Conservation (phyloP, 1,140 invertebrate species). For the Drosophila tristis region DNA sequence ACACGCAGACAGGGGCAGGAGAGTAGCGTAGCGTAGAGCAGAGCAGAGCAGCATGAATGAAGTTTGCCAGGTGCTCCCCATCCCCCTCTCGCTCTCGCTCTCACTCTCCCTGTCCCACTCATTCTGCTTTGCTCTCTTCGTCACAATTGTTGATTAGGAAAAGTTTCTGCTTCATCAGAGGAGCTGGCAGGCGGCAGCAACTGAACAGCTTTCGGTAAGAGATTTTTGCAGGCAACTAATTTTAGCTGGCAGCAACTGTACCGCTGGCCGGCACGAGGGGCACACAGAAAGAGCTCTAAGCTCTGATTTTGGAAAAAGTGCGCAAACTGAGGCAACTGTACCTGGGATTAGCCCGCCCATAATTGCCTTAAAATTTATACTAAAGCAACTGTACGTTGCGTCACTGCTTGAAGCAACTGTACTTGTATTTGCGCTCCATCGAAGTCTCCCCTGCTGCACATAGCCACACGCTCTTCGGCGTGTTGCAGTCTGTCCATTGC, state of each 20-base stretch:
- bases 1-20: conserved; percentile 5
- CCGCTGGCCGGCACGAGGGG: too few relatives aligned
- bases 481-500: too few relatives aligned
- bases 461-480: too few relatives aligned
- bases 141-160: conserved; percentile 37
- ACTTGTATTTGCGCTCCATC: too few relatives aligned
- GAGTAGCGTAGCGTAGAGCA: neutral
- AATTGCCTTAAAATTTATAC: too few relatives aligned
- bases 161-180: conserved; percentile 2
- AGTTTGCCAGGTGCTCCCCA: conserved; percentile 36
- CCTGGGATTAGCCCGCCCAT: too few relatives aligned
- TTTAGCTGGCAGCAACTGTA: neutral
- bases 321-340: neutral
- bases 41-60: conserved; percentile 47
- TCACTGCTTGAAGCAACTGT: neutral
- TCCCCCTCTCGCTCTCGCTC: neutral
- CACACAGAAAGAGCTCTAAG: too few relatives aligned
- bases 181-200: neutral
- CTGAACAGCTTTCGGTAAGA: neutral
- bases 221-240: conserved; percentile 18
- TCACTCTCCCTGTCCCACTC: too few relatives aligned
- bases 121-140: neutral
- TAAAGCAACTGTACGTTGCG: neutral
- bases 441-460: too few relatives aligned
- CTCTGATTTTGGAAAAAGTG: neutral